These are phyloP conservation scores for Aegotheles bennettii DNA, from an alignment of 2,113 vertebrate species.

Conservation along the genomic window DNA sequence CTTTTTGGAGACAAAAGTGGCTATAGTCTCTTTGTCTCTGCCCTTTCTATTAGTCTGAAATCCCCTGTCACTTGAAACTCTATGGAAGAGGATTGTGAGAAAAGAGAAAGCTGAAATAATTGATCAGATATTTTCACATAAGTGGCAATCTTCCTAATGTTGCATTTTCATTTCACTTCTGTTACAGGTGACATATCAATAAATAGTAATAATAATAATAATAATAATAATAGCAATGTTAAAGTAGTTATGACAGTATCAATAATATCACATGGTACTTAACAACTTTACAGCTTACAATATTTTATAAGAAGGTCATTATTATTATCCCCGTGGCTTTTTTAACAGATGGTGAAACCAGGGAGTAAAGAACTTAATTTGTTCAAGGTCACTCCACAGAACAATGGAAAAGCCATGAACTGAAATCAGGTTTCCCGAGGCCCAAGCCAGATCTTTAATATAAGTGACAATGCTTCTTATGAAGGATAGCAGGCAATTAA, in stretches of 20 bases:
- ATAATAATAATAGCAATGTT: not conserved
- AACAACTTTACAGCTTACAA: not conserved
- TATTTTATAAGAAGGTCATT: not conserved
- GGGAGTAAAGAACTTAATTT: constrained; percentile 1
- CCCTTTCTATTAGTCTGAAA: constrained; percentile 38
- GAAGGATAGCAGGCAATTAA: not conserved
- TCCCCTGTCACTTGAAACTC: constrained; percentile 13
- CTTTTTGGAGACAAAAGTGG: not conserved
- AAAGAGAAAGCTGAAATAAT: not conserved
- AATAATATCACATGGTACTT: not conserved
- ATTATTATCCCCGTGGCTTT: not conserved
- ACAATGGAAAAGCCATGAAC: not conserved
- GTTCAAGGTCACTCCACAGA: constrained; percentile 10
- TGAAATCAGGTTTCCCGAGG: not conserved
- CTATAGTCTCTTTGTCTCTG: not conserved
- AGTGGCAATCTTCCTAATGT: not conserved
- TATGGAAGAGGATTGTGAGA: not conserved
- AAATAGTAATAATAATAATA: not conserved
- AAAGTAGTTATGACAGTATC: not conserved
- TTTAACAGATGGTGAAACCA: not conserved
- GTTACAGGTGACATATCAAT: not conserved
- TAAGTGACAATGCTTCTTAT: not conserved
- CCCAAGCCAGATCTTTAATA: not conserved
- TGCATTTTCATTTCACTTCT: not conserved
- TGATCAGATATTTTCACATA: not conserved